phyloP scores from a whole-genome alignment of 2,888 invertebrate species.

The Auanema sp. region DNA sequence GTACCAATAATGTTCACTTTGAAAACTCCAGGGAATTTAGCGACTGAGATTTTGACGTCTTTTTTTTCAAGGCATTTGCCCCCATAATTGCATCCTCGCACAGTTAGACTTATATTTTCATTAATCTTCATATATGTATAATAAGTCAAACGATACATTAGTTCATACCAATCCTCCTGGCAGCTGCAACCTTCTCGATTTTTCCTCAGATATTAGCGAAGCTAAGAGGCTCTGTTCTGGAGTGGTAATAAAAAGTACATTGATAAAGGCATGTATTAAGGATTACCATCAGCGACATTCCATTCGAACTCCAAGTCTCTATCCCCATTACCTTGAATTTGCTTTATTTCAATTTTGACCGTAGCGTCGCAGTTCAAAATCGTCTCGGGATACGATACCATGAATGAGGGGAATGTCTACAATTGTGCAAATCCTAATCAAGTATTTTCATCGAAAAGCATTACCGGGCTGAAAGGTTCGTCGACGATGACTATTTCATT shows the following conservation, averaged over 20 bases:
- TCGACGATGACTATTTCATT: too few species aligned
- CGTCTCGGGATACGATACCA: conserved; percentile 27
- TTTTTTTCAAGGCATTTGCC: conserved; percentile 28
- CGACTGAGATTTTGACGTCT: conserved; percentile 17
- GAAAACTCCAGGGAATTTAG: conserved; percentile 24
- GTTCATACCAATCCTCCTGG: conserved; percentile 14
- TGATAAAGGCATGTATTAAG: background rate
- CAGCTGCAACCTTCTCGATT: conserved; percentile 15
- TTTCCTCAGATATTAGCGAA: background rate
- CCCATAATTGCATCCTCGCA: conserved; percentile 32
- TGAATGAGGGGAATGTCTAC: conserved; percentile 32
- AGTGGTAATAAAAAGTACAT: conserved; percentile 3
- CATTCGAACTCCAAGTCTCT: conserved; percentile 25
- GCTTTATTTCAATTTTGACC: conserved; percentile 27
- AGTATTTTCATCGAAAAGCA: too few species aligned
- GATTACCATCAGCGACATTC: conserved; percentile 27
- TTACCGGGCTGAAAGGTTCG: too few species aligned
- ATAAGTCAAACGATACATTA: too few species aligned
- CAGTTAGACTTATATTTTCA: conserved; percentile 15
- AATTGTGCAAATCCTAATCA: too few species aligned
- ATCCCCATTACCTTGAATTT: conserved; percentile 33
- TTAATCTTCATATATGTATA: conserved; percentile 3
- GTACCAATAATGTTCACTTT: conserved; percentile 28
- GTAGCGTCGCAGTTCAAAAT: conserved; percentile 25
- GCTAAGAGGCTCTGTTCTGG: conserved; percentile 12